These are phyloP conservation scores for Thecophora atra DNA, from an alignment of 2,888 invertebrate species.

Conservation along the genomic window DNA sequence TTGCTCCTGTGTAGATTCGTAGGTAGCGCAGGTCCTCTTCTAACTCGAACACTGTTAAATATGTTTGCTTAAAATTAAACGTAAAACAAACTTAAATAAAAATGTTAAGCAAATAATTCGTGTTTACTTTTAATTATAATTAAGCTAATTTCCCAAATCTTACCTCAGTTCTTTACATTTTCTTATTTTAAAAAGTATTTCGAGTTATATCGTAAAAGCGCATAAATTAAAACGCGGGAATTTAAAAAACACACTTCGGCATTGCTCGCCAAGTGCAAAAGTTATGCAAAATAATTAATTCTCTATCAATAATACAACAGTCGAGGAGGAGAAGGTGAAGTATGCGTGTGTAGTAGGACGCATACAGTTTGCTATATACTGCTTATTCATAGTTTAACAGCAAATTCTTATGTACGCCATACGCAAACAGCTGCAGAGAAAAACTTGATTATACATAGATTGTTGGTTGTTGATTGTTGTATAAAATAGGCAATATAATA, in stretches of 20 bases:
- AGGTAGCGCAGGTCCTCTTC: background rate
- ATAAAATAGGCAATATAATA: background rate
- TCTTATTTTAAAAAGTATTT: slow-evolving; percentile 46
- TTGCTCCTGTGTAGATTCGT: slow-evolving; percentile 16
- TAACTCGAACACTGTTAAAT: too few species aligned
- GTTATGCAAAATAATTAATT: slow-evolving; percentile 48
- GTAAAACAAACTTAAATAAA: slow-evolving; percentile 9
- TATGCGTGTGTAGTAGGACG: slow-evolving; percentile 39
- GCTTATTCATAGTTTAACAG: slow-evolving; percentile 43
- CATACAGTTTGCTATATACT: slow-evolving; percentile 42
- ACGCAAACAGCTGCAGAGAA: slow-evolving; percentile 63
- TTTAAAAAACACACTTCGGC: slow-evolving; percentile 61
- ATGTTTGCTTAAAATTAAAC: too few species aligned
- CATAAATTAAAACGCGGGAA: slow-evolving; percentile 64
- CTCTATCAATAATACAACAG: slow-evolving; percentile 33
- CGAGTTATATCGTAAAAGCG: slow-evolving; percentile 53
- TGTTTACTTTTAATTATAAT: slow-evolving; percentile 20
- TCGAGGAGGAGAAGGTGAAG: slow-evolving; percentile 35
- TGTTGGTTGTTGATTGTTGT: background rate
- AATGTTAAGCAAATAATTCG: slow-evolving; percentile 15
- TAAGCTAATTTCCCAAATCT: slow-evolving; percentile 61
- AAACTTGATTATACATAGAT: slow-evolving; percentile 60
- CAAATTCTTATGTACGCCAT: slow-evolving; percentile 50
- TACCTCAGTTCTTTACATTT: slow-evolving; percentile 60
- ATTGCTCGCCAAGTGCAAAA: slow-evolving; percentile 67